Evolutionary conservation across 2,797 vertebrate species (phyloP), one percentile per base, ranked within the genome.

Genomic region (Takifugu rubripes): DNA sequence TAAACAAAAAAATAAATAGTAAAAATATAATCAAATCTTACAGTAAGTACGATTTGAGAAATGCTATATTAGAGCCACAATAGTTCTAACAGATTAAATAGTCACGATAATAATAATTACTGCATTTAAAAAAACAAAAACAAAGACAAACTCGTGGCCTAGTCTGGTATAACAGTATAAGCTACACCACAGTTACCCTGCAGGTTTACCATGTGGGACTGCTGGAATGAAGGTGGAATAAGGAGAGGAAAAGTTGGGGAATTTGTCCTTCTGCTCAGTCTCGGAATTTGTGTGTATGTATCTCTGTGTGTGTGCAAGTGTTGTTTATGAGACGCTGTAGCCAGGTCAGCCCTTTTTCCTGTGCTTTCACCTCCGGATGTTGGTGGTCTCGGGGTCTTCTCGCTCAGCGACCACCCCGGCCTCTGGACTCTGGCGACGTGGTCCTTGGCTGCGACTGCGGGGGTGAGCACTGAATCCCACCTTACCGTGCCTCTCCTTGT

Each of bases 331-430:
- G 61, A 78, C 55, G 68, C 47, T 75, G 66, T 68, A 46, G 73
- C 71, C 68, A 74, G 52, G 56, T 58, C 50, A 45, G 56, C 52
- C 44, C 25, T 49, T 45, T 65, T 65, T 79, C 71, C 68, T 79
- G 76, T 31, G 49, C 70, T 91, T 95, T 98, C 96, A 98, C 96
- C 96, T 98, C 84, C 92, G 90, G 89, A 98, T 93, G 71, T 97
- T 94, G 0, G 93, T 91, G 79, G 91, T 91, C 77, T 95, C 93
- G 2, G 93, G 81, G 74, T 90, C 91, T 81, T 97, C 93, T 83
- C 96, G 94, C 0, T 95, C 94, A 1, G 91, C 89, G 85, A 66
- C 90, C 78, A 69, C 81, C 56, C 90, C 91, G 2, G 78, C 81
- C 62, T 93, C 91, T 10, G 91, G 89, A 9, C 90, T 91, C 62